A percentile compares a stretch with the other conserved stretches of the same genome.
Conservation (phyloP, 2,888 invertebrate species). For the Halocaridina rubra region DNA sequence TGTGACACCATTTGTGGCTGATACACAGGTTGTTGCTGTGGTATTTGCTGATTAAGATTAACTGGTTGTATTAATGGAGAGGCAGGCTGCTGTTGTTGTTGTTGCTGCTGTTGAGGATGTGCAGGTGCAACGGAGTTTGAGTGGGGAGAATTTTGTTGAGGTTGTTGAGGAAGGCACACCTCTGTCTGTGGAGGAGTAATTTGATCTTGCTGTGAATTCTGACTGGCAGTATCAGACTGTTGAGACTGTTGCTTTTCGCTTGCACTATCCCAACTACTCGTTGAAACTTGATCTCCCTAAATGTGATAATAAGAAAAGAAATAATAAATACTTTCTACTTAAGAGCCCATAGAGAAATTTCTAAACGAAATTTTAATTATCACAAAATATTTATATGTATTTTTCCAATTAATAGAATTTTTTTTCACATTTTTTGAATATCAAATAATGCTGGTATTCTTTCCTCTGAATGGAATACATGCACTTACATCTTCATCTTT, state of each 20-base stretch:
- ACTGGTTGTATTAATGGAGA: not conserved
- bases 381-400: no score
- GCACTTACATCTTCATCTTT: conserved; percentile 19
- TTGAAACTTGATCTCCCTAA: conserved; percentile 38
- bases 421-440: no score
- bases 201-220: not conserved
- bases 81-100: not conserved
- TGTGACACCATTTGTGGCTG: conserved; percentile 31
- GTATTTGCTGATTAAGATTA: conserved; percentile 22
- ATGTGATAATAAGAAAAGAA: not conserved
- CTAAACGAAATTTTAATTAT: no score
- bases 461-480: no score
- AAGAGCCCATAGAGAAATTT: no score
- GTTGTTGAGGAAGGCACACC: not conserved
- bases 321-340: no score
- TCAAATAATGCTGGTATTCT: no score
- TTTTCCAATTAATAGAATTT: no score
- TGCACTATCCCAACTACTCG: conserved; percentile 51
- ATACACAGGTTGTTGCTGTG: conserved; percentile 32
- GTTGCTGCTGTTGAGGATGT: conserved; percentile 16
- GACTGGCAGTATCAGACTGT: not conserved
- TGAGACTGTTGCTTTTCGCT: conserved; percentile 17
- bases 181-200: not conserved
- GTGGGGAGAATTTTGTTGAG: conserved; percentile 6
- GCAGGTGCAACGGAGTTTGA: not conserved